These are phyloP conservation scores for Empidonax traillii DNA, from an alignment of 2,113 vertebrate genomes.

Conservation along the genomic window DNA sequence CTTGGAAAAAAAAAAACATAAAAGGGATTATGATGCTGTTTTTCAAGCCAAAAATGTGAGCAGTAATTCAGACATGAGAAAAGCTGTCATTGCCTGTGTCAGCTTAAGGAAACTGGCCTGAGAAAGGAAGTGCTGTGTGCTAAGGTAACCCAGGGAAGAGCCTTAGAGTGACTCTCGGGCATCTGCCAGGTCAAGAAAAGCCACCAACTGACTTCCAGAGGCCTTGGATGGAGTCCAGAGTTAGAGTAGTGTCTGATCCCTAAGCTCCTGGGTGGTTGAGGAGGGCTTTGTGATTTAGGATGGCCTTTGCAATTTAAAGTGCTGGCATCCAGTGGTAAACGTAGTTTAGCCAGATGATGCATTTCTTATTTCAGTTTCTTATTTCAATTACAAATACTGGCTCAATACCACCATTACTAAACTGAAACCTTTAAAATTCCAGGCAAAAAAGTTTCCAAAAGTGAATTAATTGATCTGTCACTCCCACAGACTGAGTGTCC, in stretches of 20 bases:
- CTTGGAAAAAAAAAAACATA: not conserved
- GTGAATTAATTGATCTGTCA: not conserved
- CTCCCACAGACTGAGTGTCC: not conserved
- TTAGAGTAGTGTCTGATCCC: not conserved
- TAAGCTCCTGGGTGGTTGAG: not conserved
- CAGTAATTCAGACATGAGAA: not conserved
- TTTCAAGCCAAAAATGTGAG: not conserved
- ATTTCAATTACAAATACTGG: not conserved
- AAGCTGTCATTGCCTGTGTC: not conserved
- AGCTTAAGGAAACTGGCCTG: not conserved
- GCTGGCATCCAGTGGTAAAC: not conserved
- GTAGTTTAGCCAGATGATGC: not conserved
- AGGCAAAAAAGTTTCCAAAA: not conserved
- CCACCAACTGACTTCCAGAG: not conserved
- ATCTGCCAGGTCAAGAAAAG: conserved; percentile 11
- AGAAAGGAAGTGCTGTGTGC: not conserved
- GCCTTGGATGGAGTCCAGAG: conserved; percentile 17
- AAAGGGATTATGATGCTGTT: not conserved
- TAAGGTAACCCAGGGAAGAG: not conserved
- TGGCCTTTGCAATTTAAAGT: not conserved
- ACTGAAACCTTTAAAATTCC: not conserved
- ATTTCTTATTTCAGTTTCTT: conserved; percentile 13
- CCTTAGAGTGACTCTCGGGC: not conserved
- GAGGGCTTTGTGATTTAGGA: conserved; percentile 2
- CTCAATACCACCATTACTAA: not conserved